phyloP scores from a whole-genome alignment of 2,113 vertebrate genomes.

The Lepus timidus region DNA sequence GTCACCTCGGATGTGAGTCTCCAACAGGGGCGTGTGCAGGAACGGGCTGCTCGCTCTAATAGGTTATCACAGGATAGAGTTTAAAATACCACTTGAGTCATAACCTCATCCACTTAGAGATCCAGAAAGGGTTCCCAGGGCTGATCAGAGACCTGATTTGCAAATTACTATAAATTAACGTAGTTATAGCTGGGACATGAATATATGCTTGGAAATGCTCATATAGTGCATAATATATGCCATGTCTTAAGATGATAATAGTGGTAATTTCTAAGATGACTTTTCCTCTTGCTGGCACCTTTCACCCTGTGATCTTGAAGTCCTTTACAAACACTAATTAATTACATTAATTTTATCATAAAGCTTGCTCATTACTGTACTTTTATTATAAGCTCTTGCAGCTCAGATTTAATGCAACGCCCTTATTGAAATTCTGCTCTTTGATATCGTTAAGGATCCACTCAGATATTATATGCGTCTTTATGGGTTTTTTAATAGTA shows the following conservation, averaged over 20 bases:
- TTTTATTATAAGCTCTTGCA: conserved; percentile 82
- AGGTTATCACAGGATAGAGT: conserved; percentile 79
- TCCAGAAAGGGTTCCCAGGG: conserved; percentile 80
- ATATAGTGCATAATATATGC: conserved; percentile 70
- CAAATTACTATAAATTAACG: conserved; percentile 84
- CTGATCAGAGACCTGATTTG: conserved; percentile 83
- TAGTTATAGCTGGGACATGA: conserved; percentile 79
- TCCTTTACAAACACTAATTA: conserved; percentile 85
- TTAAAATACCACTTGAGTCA: conserved; percentile 83
- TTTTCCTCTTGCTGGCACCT: conserved; percentile 83
- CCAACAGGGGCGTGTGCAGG: not conserved
- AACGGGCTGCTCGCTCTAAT: conserved; percentile 66
- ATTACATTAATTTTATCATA: conserved; percentile 84
- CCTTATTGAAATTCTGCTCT: conserved; percentile 77
- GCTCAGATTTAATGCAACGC: conserved; percentile 68
- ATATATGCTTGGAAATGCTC: conserved; percentile 75
- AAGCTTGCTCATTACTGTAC: conserved; percentile 80
- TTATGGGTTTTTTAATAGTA: not conserved
- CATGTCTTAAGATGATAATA: conserved; percentile 82
- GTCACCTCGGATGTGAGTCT: conserved; percentile 70
- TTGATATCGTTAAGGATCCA: conserved; percentile 55
- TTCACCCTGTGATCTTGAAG: conserved; percentile 82
- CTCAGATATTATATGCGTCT: not conserved
- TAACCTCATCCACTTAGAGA: conserved; percentile 83
- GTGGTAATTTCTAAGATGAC: conserved; percentile 82